Percentiles rank a stretch among this genome's conserved stretches.
These are phyloP conservation scores for Wasmannia auropunctata DNA, from an alignment of 1,140 invertebrate species.

Conservation along the genomic window DNA sequence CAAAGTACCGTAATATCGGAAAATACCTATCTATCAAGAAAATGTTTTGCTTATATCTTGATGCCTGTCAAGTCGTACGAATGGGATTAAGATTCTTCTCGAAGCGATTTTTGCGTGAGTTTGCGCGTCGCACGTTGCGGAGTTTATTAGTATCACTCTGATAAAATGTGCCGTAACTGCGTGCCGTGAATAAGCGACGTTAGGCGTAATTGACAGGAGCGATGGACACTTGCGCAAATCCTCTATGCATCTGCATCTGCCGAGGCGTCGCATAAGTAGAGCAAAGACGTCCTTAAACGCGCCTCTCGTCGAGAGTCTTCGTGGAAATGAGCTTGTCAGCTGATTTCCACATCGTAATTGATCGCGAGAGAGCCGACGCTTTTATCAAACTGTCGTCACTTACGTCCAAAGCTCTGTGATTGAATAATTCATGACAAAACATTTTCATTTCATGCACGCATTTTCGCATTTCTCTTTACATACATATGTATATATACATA, in stretches of 20 bases:
- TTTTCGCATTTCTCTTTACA: neutral
- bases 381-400: constrained; percentile 34
- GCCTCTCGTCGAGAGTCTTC: constrained; percentile 6
- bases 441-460: neutral
- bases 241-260: constrained; percentile 14
- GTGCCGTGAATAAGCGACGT: constrained; percentile 26
- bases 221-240: constrained; percentile 36
- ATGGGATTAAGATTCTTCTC: neutral
- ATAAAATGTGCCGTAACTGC: constrained; percentile 27
- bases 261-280: constrained; percentile 44
- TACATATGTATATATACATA: neutral
- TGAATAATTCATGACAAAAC: constrained; percentile 5
- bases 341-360: constrained; percentile 51
- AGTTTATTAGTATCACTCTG: constrained; percentile 19
- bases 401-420: neutral
- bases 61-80: neutral
- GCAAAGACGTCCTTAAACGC: constrained; percentile 35
- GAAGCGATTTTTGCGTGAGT: constrained; percentile 18
- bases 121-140: too few relatives aligned
- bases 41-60: neutral
- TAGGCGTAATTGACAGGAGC: constrained; percentile 39
- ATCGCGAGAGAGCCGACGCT: constrained; percentile 20
- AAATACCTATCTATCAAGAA: neutral
- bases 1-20: neutral
- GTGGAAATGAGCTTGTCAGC: constrained; percentile 44